Conservation (phyloP, 2,113 vertebrate genomes). For the Neodontobutis hainanensis region DNA sequence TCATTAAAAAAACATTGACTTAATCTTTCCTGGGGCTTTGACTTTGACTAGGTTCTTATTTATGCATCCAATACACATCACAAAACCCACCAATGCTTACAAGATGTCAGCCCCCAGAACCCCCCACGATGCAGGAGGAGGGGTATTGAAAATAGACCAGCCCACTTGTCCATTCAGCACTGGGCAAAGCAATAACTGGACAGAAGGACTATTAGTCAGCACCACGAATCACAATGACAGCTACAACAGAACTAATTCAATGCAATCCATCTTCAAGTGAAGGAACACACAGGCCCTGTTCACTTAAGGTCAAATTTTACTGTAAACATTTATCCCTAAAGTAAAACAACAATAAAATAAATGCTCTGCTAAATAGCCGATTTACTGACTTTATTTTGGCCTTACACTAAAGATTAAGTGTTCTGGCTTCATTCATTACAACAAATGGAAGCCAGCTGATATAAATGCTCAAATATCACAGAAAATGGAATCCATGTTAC, state of each 20-base stretch:
- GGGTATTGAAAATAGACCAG: slow-evolving; percentile 16
- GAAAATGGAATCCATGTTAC: no score
- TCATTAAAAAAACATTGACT: slow-evolving; percentile 40
- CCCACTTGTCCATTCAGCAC: slow-evolving; percentile 47
- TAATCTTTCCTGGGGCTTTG: slow-evolving; percentile 12
- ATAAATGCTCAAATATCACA: no score
- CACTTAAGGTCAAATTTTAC: not conserved
- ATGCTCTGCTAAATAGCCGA: not conserved
- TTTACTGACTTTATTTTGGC: no score
- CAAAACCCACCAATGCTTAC: not conserved
- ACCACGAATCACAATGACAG: slow-evolving; percentile 38
- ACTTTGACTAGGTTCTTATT: not conserved
- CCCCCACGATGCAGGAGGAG: slow-evolving; percentile 17
- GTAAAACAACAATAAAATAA: not conserved
- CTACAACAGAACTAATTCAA: slow-evolving; percentile 45
- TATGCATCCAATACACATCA: not conserved
- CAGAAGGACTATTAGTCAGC: slow-evolving; percentile 68
- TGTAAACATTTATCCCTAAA: no score
- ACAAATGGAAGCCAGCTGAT: no score
- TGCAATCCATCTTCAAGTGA: slow-evolving; percentile 45
- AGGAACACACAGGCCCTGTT: slow-evolving; percentile 12
- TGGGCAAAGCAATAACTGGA: slow-evolving; percentile 34
- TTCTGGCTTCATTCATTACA: no score
- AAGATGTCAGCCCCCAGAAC: slow-evolving; percentile 33
- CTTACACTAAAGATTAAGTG: no score